A percentile compares a stretch with the other conserved stretches of the same genome.
Evolutionary conservation across 1,140 invertebrate species (phyloP).

Genomic region (Halictus rubicundus): DNA sequence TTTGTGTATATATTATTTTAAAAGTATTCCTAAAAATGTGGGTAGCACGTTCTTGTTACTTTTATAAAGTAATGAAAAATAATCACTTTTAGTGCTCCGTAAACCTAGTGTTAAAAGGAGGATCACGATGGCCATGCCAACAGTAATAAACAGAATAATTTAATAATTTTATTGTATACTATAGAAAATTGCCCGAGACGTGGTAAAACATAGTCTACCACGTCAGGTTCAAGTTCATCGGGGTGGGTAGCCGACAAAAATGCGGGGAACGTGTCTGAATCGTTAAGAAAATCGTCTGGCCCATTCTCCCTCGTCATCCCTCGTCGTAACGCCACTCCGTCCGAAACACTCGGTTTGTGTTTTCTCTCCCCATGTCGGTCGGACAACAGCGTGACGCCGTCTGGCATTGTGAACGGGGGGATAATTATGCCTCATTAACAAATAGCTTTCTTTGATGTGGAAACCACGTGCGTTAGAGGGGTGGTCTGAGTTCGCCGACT

Average conservation of each 20-base stretch:
- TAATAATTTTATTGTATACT: no score
- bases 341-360: constrained; percentile 40
- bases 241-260: constrained; percentile 3
- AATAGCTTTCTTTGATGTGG: constrained; percentile 72
- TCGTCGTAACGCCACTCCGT: background rate
- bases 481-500: constrained; percentile 8
- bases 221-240: constrained; percentile 30
- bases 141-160: no score
- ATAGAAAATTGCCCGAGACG: no score
- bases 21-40: no score
- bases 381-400: constrained; percentile 43
- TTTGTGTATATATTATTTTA: no score
- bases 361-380: constrained; percentile 22
- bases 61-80: no score
- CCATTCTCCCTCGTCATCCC: background rate
- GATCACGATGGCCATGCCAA: no score
- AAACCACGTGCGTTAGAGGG: constrained; percentile 55
- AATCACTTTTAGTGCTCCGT: no score
- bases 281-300: constrained; percentile 42
- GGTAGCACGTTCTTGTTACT: no score
- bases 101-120: no score
- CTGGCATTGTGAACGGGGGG: constrained; percentile 54
- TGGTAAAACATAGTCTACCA: no score
- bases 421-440: constrained; percentile 74
- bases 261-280: background rate